phyloP scores from a whole-genome alignment of 2,113 vertebrate species.

The Noctilio leporinus region DNA sequence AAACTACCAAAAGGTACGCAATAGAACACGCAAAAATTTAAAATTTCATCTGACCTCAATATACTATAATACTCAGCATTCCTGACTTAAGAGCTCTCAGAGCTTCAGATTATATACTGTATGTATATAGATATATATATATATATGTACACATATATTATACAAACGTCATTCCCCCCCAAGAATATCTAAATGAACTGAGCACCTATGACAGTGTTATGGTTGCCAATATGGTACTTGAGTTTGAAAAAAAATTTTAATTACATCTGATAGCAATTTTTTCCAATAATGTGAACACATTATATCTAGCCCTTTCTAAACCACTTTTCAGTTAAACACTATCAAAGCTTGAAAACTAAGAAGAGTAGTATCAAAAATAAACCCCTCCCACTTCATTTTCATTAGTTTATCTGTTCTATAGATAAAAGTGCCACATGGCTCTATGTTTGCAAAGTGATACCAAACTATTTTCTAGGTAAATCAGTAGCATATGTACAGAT shows the following conservation, averaged over 20 bases:
- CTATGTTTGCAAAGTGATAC: conserved; percentile 75
- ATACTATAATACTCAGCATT: conserved; percentile 86
- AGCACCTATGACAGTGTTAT: conserved; percentile 83
- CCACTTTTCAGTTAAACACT: conserved; percentile 79
- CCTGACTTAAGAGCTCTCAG: conserved; percentile 86
- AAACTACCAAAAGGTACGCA: conserved; percentile 67
- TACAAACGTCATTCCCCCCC: conserved; percentile 78
- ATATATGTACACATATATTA: conserved; percentile 84
- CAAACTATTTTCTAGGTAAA: conserved; percentile 74
- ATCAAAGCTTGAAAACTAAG: conserved; percentile 75
- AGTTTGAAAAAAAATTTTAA: conserved; percentile 81
- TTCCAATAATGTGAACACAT: conserved; percentile 78
- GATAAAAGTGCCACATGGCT: conserved; percentile 76
- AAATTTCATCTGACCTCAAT: conserved; percentile 81
- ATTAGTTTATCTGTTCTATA: conserved; percentile 72
- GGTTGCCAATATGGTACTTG: conserved; percentile 78
- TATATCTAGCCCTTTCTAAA: conserved; percentile 85
- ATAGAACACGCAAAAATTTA: conserved; percentile 73
- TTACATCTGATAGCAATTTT: conserved; percentile 76
- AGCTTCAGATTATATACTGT: conserved; percentile 87
- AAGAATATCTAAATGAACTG: conserved; percentile 82
- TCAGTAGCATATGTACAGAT: conserved; percentile 72
- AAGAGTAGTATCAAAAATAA: conserved; percentile 79
- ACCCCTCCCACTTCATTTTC: conserved; percentile 70
- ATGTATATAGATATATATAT: conserved; percentile 76